A percentile compares a stretch with the other conserved stretches of the same genome.
Conservation (phyloP, 2,113 vertebrate genomes). For the Capreolus pygargus region DNA sequence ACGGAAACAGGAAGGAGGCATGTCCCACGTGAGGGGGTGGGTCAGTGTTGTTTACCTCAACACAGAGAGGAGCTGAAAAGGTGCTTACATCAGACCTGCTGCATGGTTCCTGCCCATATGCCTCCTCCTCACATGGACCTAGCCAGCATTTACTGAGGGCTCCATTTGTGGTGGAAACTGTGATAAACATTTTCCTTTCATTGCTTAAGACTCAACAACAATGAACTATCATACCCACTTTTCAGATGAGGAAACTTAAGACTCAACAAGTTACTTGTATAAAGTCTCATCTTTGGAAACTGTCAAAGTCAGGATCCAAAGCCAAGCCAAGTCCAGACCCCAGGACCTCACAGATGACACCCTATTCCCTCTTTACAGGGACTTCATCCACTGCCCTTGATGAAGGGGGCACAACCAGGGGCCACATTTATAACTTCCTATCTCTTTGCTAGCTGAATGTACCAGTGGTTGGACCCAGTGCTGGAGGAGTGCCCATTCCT, state of each 20-base stretch:
- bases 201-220: background rate
- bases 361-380: background rate
- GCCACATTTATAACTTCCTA: background rate
- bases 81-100: background rate
- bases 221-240: background rate
- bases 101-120: fast-evolving
- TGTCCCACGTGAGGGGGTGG: background rate
- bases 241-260: background rate
- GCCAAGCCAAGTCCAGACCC: background rate
- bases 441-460: background rate
- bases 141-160: background rate
- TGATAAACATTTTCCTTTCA: background rate
- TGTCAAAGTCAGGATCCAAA: background rate
- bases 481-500: background rate
- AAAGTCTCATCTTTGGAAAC: background rate
- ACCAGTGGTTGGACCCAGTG: too few species aligned
- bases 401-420: fast-evolving
- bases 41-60: background rate
- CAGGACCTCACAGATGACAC: fast-evolving
- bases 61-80: background rate
- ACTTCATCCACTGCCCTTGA: background rate
- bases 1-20: background rate
- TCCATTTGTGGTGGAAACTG: background rate
- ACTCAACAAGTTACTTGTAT: background rate
- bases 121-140: background rate